Base-by-base conservation (phyloP, 2,888 invertebrate genomes). In the Candidula unifasciata region DNA sequence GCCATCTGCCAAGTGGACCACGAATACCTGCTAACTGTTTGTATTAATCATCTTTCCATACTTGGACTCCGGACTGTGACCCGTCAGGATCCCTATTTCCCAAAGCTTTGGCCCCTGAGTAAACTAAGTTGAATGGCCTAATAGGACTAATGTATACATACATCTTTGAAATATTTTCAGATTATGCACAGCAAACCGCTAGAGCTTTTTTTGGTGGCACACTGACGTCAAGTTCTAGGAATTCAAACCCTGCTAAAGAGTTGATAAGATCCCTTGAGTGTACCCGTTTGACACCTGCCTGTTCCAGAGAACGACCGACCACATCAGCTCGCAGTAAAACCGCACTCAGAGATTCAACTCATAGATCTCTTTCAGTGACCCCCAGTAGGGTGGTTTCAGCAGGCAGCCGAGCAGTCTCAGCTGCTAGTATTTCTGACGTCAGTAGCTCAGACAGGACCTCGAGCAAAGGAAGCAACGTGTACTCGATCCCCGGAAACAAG, bases 201-300 rank as follows among this genome's bases (percentile, higher is more conserved):
- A 16, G 71, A 54, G 21, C 71, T 33, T 80, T 71, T 44, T 80
- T 69, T 68, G 80, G 80, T 21, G 66, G 21, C 24, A 76, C 83
- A 0, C 57, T 83, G 44, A 54, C 69, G 8, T 57, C 33, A 68
- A 33, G 57, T 24, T 35, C 68, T 27, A 78, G 83, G 0, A 18
- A 69, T 35, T 8, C 35, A n/a, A 68, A 10, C 52, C 78, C 77
- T n/a, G 69, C 33, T 5, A 33, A 69, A 52, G 30, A 21, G 1
- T 78, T 33, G 21, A 10, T 69, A 21, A 77, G 37, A 37, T 57
- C 83, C 21, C 54, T 69, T 30, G 78, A 78, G 44, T 78, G 69
- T 54, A 37, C 69, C 24, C 68, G 83, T 1, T 21, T 77, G 24
- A n/a, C 57, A 27, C 2, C 82, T 37, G 27, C 3, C 1, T 21